Evolutionary conservation across 2,888 invertebrate genomes (phyloP).

Genomic region (Campoletis raptor): DNA sequence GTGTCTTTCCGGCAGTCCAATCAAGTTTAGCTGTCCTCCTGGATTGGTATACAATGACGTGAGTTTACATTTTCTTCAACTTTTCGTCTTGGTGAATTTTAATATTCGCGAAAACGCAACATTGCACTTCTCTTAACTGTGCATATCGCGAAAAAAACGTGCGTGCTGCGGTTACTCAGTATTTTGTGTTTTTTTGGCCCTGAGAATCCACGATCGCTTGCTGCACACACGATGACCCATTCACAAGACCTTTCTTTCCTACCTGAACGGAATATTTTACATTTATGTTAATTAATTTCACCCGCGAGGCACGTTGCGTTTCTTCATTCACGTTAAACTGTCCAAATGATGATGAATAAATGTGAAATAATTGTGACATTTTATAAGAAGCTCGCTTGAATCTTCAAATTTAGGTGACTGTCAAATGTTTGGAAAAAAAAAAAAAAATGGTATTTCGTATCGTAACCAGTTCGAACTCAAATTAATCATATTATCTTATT

Average conservation of each 20-base stretch:
- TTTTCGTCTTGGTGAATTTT: slow-evolving; percentile 28
- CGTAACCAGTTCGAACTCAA: no score
- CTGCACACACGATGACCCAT: slow-evolving; percentile 43
- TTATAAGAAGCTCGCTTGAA: not conserved
- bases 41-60: slow-evolving; percentile 88
- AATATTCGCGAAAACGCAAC: slow-evolving; percentile 38
- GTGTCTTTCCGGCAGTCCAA: slow-evolving; percentile 87
- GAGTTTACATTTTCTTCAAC: slow-evolving; percentile 75
- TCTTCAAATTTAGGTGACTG: not conserved
- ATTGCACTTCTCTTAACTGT: slow-evolving; percentile 1
- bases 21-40: slow-evolving; percentile 88
- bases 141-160: slow-evolving; percentile 44
- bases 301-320: not conserved
- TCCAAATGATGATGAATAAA: not conserved
- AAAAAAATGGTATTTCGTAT: not conserved
- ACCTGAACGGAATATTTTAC: slow-evolving; percentile 58
- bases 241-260: slow-evolving; percentile 49
- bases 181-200: slow-evolving; percentile 28
- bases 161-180: slow-evolving; percentile 12
- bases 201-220: slow-evolving; percentile 49
- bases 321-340: not conserved
- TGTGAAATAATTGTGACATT: not conserved
- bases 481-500: no score
- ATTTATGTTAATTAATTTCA: slow-evolving; percentile 4
- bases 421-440: no score